phyloP scores from a whole-genome alignment of 53 echinoderm and acorn worm species.

The Temnopleurus reevesii region DNA sequence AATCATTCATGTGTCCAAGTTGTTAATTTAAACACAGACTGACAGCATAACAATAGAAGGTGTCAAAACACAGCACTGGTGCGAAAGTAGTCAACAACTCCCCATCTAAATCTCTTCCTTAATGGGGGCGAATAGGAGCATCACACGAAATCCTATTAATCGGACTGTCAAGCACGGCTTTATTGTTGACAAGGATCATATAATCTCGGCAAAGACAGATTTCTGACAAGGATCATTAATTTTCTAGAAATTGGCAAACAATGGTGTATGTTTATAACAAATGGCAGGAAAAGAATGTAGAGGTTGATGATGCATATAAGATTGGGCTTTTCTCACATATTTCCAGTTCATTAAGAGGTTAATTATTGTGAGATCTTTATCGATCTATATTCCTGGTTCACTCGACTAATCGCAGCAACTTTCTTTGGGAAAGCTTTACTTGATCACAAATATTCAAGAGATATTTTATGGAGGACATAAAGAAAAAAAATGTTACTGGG shows the following conservation, averaged over 20 bases:
- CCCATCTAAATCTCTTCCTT: neutral
- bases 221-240: neutral
- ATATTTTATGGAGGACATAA: too few species aligned
- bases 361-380: neutral
- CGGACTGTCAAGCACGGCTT: slow-evolving; percentile 16
- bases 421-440: too few species aligned
- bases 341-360: neutral
- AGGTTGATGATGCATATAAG: neutral
- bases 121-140: neutral
- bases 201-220: neutral
- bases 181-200: neutral
- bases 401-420: too few species aligned
- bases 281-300: neutral
- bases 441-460: too few species aligned
- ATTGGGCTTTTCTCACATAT: neutral
- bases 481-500: too few species aligned
- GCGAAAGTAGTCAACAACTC: neutral
- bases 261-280: neutral
- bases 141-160: slow-evolving; percentile 13
- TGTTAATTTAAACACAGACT: neutral
- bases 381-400: too few species aligned
- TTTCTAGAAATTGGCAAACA: neutral
- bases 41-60: neutral
- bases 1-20: slow-evolving; percentile 7
- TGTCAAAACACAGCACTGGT: neutral